Conservation (phyloP, 2,888 invertebrate genomes). For the Chalcis sispes region DNA sequence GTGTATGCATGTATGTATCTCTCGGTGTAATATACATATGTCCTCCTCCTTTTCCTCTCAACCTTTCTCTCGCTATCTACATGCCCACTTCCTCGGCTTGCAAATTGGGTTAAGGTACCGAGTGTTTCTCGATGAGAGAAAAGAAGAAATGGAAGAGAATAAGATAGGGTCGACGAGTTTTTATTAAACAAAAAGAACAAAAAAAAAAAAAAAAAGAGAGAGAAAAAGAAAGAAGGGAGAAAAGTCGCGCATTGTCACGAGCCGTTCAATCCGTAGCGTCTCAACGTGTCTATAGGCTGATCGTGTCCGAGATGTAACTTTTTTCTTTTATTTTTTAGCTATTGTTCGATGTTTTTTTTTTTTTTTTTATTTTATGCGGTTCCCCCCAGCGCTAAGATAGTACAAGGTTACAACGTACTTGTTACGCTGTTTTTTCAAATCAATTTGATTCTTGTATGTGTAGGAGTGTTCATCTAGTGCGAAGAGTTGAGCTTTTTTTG, state of each 20-base stretch:
- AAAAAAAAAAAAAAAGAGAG: no score
- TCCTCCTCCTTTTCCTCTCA: not conserved
- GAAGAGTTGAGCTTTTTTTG: no score
- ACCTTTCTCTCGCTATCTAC: not conserved
- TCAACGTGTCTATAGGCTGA: not conserved
- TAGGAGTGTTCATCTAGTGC: no score
- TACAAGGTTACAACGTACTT: no score
- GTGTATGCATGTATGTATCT: constrained; percentile 45
- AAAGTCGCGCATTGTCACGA: constrained; percentile 2
- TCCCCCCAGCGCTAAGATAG: no score
- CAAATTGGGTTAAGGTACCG: constrained; percentile 70
- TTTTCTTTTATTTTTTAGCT: no score
- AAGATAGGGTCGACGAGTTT: constrained; percentile 37
- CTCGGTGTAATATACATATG: not conserved
- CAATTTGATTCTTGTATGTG: no score
- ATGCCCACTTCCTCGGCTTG: not conserved
- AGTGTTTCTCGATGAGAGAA: constrained; percentile 51
- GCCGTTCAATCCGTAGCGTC: constrained; percentile 1
- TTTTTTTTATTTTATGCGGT: no score
- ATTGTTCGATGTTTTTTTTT: no score
- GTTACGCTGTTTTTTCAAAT: no score
- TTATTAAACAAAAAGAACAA: constrained; percentile 39
- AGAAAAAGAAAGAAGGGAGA: not conserved
- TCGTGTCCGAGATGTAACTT: not conserved
- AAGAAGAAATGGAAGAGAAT: constrained; percentile 46